Evolutionary conservation across 2,888 invertebrate species (phyloP).

Genomic region (Troides aeacus): DNA sequence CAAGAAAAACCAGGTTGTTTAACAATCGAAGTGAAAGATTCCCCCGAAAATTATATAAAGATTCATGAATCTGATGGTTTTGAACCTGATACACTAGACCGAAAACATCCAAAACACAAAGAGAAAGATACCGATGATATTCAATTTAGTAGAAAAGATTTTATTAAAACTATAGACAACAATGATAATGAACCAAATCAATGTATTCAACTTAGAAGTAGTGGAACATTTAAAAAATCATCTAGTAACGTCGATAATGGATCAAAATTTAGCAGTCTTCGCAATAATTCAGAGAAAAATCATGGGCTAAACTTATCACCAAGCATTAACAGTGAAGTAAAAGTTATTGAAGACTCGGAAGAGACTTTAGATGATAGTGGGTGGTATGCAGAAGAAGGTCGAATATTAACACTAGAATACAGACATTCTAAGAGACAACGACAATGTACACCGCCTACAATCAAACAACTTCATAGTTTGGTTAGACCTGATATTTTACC

Average conservation of each 20-base stretch:
- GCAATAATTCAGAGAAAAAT: constrained; percentile 86
- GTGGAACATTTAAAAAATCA: constrained; percentile 85
- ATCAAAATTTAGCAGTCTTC: constrained; percentile 82
- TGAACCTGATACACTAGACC: constrained; percentile 91
- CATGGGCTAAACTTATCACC: constrained; percentile 63
- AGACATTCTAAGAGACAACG: constrained; percentile 88
- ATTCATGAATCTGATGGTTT: constrained; percentile 90
- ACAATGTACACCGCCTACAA: constrained; percentile 75
- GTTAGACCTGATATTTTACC: constrained; percentile 85
- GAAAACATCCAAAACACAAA: constrained; percentile 82
- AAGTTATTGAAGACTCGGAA: constrained; percentile 53
- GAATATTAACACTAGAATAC: constrained; percentile 85
- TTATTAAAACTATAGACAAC: constrained; percentile 55
- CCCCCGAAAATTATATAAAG: constrained; percentile 86
- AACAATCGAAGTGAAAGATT: constrained; percentile 91
- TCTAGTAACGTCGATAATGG: constrained; percentile 55
- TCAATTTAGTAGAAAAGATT: constrained; percentile 61
- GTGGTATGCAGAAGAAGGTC: constrained; percentile 79
- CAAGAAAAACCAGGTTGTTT: constrained; percentile 87
- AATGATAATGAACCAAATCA: constrained; percentile 49
- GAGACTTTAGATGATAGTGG: constrained; percentile 60
- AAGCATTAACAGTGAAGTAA: constrained; percentile 54
- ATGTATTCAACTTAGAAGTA: constrained; percentile 83
- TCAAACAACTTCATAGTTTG: constrained; percentile 67
- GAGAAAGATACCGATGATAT: constrained; percentile 45